Evolutionary conservation across 2,888 invertebrate species (phyloP), one percentile per base, ranked within the genome.

Genomic region (Tillus elongatus): DNA sequence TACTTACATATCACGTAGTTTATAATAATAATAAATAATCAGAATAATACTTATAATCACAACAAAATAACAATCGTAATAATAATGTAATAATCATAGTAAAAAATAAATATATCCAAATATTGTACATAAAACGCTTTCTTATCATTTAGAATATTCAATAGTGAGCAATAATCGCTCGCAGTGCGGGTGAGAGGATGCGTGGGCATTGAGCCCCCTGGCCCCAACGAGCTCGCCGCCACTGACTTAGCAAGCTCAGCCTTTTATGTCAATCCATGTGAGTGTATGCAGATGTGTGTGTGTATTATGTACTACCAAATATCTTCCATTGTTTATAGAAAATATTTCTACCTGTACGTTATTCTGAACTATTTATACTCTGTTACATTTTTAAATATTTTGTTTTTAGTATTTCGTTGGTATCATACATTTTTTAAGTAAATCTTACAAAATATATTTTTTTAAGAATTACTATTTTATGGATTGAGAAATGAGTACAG

Each of bases 121-220:
- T 64, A 64, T 63, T 62, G 55, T 64, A 64, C 61, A 64, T 64
- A 62, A 56, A 62, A 63, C 61, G 62, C 56, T 57, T 59, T 56
- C 59, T 63, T 63, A 61, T 65, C 59, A 60, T 63, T 65, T 65
- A 65, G 65, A 66, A 66, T 65, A 66, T 65, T 60, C 57, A 64
- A 59, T 62, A 62, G 62, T 66, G 66, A 66, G 66, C 65, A 64
- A 65, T 63, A 63, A 60, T 60, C 61, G 60, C 61, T 60, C 62
- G 60, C 59, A 57, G 56, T 56, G 59, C 54, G 56, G 56, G 54
- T 51, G 47, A 49, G 49, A 53, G 51, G 47, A 39, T 45, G 54
- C 51, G 51, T 38, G 50, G 52, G 47, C 48, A 51, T 40, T 52
- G 50, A 50, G 42, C 40, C 49, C 45, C 52, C 52, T 50, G 50